phyloP scores from a whole-genome alignment of 2,888 invertebrate species.

The Mythimna ferrago region DNA sequence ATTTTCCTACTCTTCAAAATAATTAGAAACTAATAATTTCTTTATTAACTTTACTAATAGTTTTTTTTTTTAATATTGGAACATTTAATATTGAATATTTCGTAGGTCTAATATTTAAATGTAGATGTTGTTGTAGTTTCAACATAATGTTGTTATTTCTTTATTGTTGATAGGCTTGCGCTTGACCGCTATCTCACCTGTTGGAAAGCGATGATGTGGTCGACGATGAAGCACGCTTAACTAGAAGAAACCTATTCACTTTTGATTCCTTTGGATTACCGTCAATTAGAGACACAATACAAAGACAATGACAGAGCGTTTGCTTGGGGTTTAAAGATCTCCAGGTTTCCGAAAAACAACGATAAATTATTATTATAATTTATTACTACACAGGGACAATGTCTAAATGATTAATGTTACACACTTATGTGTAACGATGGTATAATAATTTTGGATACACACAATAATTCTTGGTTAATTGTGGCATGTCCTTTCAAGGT shows the following conservation, averaged over 20 bases:
- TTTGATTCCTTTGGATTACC: too few species aligned
- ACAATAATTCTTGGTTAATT: slow-evolving; percentile 13
- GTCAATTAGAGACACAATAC: too few species aligned
- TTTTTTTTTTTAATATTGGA: neutral
- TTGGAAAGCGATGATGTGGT: too few species aligned
- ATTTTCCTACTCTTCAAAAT: neutral
- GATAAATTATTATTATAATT: slow-evolving; percentile 1
- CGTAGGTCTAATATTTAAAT: neutral
- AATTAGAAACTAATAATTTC: too few species aligned
- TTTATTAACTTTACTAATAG: too few species aligned
- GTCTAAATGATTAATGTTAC: slow-evolving; percentile 17
- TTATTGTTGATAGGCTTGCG: too few species aligned
- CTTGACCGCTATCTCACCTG: too few species aligned
- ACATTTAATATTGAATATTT: too few species aligned
- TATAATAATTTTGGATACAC: slow-evolving; percentile 7
- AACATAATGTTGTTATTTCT: neutral
- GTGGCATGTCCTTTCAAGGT: slow-evolving; percentile 34
- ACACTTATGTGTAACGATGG: slow-evolving; percentile 2
- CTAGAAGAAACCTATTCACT: too few species aligned
- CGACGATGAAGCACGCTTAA: too few species aligned
- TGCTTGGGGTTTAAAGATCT: too few species aligned
- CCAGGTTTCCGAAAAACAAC: neutral
- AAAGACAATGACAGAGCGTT: too few species aligned
- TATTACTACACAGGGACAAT: neutral
- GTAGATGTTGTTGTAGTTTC: neutral